These are phyloP conservation scores for Iselma pallidipennis DNA, from an alignment of 2,888 invertebrate species.

Conservation along the genomic window DNA sequence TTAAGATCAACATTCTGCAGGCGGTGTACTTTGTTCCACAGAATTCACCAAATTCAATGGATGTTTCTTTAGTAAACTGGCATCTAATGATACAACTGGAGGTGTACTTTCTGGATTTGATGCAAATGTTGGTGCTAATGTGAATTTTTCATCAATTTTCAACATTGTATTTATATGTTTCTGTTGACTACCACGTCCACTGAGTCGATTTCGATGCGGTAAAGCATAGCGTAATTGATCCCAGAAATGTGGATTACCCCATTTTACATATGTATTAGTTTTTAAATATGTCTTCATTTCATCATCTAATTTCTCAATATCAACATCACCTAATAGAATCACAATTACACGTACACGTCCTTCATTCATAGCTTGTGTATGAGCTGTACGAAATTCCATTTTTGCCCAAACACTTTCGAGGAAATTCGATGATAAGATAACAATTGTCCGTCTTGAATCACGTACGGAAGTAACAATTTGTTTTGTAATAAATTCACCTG, in stretches of 20 bases:
- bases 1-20: not conserved
- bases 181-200: not conserved
- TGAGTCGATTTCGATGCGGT: constrained; percentile 66
- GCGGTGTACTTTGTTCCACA: not conserved
- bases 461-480: constrained; percentile 72
- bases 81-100: too few species aligned
- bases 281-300: constrained; percentile 71
- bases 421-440: constrained; percentile 70
- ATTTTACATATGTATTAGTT: constrained; percentile 77
- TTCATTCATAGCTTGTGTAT: constrained; percentile 54
- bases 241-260: constrained; percentile 84
- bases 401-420: constrained; percentile 73
- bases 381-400: constrained; percentile 73
- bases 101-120: too few species aligned
- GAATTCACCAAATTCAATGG: too few species aligned
- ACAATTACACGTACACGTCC: constrained; percentile 62
- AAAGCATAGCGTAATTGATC: constrained; percentile 72
- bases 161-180: not conserved
- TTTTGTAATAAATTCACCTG: constrained; percentile 72
- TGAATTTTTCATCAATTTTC: not conserved
- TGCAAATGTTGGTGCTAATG: too few species aligned
- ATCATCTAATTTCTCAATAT: constrained; percentile 62
- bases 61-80: too few species aligned
- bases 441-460: constrained; percentile 69
- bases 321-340: constrained; percentile 70